Evolutionary conservation across 2,888 invertebrate genomes (phyloP).

Genomic region (Luffia ferchaultella): DNA sequence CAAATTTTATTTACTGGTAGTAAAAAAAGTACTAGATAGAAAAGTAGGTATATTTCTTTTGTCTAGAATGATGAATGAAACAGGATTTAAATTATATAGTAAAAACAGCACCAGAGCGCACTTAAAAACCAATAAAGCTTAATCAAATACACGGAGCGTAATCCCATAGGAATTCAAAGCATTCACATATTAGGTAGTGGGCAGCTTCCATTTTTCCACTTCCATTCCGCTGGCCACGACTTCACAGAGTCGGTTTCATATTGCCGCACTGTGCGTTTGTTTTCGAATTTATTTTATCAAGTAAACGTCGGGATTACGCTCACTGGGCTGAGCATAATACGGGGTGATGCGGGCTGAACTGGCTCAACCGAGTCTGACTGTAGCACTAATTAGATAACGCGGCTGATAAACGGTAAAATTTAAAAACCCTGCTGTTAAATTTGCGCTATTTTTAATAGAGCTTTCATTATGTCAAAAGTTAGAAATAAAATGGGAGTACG

Average conservation of each 20-base stretch:
- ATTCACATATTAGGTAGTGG: constrained; percentile 55
- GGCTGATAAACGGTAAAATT: too few relatives aligned
- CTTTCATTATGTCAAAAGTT: too few relatives aligned
- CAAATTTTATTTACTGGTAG: too few relatives aligned
- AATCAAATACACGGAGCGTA: background rate
- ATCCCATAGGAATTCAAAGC: constrained; percentile 41
- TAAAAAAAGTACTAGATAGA: too few relatives aligned
- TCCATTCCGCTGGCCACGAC: constrained; percentile 57
- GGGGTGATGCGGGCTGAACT: constrained; percentile 43
- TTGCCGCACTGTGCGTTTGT: constrained; percentile 59
- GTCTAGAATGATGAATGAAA: too few relatives aligned
- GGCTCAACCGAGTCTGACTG: background rate
- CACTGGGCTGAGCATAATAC: constrained; percentile 48
- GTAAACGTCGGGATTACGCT: constrained; percentile 54
- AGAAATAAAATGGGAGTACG: too few relatives aligned
- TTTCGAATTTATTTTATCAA: constrained; percentile 66
- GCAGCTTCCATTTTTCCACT: constrained; percentile 52
- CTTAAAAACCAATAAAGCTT: background rate
- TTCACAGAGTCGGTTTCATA: constrained; percentile 60
- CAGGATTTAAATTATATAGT: too few relatives aligned
- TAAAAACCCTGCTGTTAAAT: too few relatives aligned
- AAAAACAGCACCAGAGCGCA: too few relatives aligned
- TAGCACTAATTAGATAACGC: too few relatives aligned
- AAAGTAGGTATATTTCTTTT: too few relatives aligned
- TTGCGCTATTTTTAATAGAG: too few relatives aligned